Evolutionary conservation across 2,113 vertebrate species (phyloP).

Genomic region (Hemiprocne comata): DNA sequence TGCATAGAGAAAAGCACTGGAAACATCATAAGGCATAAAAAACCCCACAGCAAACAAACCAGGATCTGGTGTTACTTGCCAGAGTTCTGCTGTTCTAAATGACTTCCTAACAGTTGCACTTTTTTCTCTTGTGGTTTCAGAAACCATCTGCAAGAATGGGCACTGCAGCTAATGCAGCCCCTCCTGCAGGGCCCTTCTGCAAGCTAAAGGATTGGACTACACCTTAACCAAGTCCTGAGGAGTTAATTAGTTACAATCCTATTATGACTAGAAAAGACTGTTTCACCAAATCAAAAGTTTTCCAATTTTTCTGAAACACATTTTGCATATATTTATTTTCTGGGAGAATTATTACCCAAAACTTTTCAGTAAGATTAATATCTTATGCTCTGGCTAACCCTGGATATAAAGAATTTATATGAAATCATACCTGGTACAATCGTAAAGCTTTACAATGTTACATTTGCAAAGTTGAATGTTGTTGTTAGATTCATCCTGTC

Average conservation of each 20-base stretch:
- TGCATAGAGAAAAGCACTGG: neutral
- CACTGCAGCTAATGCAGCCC: neutral
- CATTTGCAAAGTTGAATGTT: neutral
- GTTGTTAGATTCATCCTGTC: neutral
- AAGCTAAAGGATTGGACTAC: neutral
- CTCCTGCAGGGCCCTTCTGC: neutral
- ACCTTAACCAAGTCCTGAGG: neutral
- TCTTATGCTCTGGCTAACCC: neutral
- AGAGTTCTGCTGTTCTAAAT: neutral
- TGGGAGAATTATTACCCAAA: neutral
- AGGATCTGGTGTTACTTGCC: neutral
- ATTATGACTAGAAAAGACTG: neutral
- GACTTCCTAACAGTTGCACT: neutral
- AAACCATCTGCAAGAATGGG: neutral
- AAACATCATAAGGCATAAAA: conserved; percentile 10
- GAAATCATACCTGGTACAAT: neutral
- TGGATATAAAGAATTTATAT: neutral
- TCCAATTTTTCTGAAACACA: neutral
- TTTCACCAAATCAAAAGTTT: neutral
- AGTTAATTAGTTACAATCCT: neutral
- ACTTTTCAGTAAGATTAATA: neutral
- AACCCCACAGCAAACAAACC: neutral
- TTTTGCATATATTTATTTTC: neutral
- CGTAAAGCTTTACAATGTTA: neutral
- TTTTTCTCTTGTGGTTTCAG: neutral